Conservation (phyloP, 92 coral and sea anemone species). For the Parazoanthus atlanticus region DNA sequence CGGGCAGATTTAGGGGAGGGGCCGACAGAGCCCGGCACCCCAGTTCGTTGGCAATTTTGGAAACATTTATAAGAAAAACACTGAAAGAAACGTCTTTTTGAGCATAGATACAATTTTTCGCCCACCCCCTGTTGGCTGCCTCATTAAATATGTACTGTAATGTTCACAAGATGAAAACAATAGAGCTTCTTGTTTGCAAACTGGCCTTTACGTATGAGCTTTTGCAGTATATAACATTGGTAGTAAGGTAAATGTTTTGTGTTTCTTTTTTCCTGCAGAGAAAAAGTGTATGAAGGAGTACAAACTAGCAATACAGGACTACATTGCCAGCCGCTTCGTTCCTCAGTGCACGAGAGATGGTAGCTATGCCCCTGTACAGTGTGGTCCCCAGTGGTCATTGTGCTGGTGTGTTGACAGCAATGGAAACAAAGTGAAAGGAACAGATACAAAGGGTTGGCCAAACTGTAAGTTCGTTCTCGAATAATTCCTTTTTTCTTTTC, state of each 20-base stretch:
- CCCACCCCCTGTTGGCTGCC: too few species aligned
- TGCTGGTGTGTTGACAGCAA: constrained; percentile 94
- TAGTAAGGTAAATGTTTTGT: background rate
- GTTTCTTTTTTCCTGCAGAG: constrained; percentile 43
- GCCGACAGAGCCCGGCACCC: too few species aligned
- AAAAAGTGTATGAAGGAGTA: constrained; percentile 73
- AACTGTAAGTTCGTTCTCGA: constrained; percentile 64
- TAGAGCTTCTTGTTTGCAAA: background rate
- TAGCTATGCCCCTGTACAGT: constrained; percentile 86
- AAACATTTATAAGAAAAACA: too few species aligned
- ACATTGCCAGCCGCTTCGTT: constrained; percentile 67
- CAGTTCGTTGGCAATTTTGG: too few species aligned
- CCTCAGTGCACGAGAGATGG: constrained; percentile 92
- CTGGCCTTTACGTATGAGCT: background rate
- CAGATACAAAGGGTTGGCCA: constrained; percentile 79
- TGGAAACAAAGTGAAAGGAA: constrained; percentile 80
- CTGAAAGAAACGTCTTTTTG: too few species aligned
- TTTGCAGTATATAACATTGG: background rate
- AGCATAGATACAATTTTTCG: too few species aligned
- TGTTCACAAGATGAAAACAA: too few species aligned
- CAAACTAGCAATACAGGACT: constrained; percentile 72
- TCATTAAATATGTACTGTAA: too few species aligned
- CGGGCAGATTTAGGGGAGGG: too few species aligned
- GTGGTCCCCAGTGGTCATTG: constrained; percentile 77
- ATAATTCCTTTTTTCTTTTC: background rate